Percentiles rank a stretch among this genome's conserved stretches.
Conservation (phyloP, 2,797 vertebrate genomes). For the Malurus splendens region DNA sequence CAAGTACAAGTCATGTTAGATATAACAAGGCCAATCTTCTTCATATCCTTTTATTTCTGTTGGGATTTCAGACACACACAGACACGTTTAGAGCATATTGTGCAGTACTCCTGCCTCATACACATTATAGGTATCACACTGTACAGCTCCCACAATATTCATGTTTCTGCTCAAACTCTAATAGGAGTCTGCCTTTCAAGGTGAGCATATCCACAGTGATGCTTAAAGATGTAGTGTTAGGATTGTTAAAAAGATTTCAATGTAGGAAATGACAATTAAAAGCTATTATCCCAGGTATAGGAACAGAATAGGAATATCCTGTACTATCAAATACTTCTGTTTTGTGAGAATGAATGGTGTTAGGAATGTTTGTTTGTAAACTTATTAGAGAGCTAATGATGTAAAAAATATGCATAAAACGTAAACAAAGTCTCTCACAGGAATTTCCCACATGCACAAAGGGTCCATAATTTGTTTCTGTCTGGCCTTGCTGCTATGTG, state of each 20-base stretch:
- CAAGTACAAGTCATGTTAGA: not conserved
- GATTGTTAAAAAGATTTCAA: not conserved
- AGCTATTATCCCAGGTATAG: not conserved
- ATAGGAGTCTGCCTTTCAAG: not conserved
- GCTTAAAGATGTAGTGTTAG: too few relatives aligned
- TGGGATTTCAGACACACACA: not conserved
- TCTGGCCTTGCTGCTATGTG: not conserved
- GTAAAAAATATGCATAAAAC: not conserved
- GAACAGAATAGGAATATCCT: not conserved
- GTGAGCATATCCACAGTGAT: not conserved
- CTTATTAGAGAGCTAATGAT: not conserved
- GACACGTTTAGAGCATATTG: not conserved
- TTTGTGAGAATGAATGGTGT: not conserved
- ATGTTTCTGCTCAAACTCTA: not conserved
- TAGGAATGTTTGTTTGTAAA: not conserved
- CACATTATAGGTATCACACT: fast-evolving
- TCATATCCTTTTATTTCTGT: not conserved
- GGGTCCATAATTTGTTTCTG: not conserved
- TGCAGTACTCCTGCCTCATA: not conserved
- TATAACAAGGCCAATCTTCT: not conserved
- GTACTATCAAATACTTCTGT: not conserved
- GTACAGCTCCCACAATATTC: not conserved
- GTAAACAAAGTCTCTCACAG: not conserved
- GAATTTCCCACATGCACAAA: not conserved
- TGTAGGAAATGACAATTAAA: not conserved